Evolutionary conservation across 92 coral and sea anemone genomes (phyloP), one percentile per base, ranked within the genome.

Genomic region (Nematostella vectensis): DNA sequence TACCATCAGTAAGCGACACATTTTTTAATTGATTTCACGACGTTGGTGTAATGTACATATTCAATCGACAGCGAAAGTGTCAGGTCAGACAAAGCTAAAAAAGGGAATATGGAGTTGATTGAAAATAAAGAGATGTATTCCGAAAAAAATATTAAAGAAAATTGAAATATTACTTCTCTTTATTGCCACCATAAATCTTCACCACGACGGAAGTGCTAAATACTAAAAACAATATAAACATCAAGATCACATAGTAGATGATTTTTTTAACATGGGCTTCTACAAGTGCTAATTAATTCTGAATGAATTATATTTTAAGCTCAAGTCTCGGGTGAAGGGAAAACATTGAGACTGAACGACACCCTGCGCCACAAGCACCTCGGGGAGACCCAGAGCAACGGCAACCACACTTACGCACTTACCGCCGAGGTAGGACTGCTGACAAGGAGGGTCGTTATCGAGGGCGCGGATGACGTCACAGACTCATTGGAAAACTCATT

Each of bases 341-440:
- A 66, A 36, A 68, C 74, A 21, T 52, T 88, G 27, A 48, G 44
- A 31, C 61, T 88, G 25, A 69, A 78, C 58, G 68, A 53, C 22
- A 55, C 79, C 19, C 70, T 88, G 31, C 62, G 71, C 36, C 60
- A 74, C 72, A 88, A 70, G 30, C 96, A 88, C 70, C 27, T 68
- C 1, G 59, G 75, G n/a, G 63, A 59, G 48, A 38, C 58, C 17
- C 57, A 75, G 31, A 45, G 36, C 54, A 77, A 76, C 2, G 70
- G 75, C 6, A 59, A 74, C 65, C 61, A 80, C 53, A 42, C 57
- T 18, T 82, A 82, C 69, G 62, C 67, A 39, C 47, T 88, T 28
- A 83, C 87, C 0, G 96, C 87, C 3, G 93, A 88, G 47, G 93
- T 88, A 19, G 96, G 96, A 1, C 87, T 88, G 74, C 93, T 88